A percentile compares a stretch with the other conserved stretches of the same genome.
Evolutionary conservation across 2,888 invertebrate genomes (phyloP).

Genomic region (Automeris io): DNA sequence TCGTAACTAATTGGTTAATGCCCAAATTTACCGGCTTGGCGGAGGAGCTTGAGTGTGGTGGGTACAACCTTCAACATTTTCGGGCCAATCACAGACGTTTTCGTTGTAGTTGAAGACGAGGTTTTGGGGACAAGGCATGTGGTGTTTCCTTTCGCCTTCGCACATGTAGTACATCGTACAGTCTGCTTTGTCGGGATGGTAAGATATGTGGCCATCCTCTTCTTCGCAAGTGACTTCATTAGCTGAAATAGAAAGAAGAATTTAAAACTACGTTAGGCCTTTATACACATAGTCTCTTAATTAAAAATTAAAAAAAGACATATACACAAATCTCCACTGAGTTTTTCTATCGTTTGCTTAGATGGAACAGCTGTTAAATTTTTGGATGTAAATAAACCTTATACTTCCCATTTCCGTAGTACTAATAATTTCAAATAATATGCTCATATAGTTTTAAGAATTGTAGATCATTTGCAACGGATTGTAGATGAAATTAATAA

Average conservation of each 20-base stretch:
- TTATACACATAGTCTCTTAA: no score
- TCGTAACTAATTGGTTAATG: not conserved
- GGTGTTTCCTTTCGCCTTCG: slow-evolving; percentile 95
- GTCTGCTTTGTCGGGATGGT: slow-evolving; percentile 92
- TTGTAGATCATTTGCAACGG: no score
- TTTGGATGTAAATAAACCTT: no score
- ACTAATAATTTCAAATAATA: no score
- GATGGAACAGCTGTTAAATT: no score
- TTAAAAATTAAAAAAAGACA: no score
- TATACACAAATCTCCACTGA: no score
- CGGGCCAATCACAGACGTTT: slow-evolving; percentile 97
- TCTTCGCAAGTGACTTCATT: slow-evolving; percentile 93
- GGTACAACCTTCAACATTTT: slow-evolving; percentile 91
- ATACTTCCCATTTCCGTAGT: no score
- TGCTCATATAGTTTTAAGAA: no score
- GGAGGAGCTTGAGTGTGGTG: slow-evolving; percentile 73
- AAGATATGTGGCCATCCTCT: slow-evolving; percentile 96
- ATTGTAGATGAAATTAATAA: no score
- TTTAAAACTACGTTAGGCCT: no score
- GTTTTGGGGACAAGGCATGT: slow-evolving; percentile 96
- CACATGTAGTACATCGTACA: slow-evolving; percentile 98
- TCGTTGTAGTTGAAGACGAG: slow-evolving; percentile 95
- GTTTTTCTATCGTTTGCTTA: no score
- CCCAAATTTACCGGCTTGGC: slow-evolving; percentile 50
- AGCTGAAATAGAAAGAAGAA: slow-evolving; percentile 69